These are phyloP conservation scores for Xyrichtys novacula DNA, from an alignment of 2,797 vertebrate species.

Conservation along the genomic window DNA sequence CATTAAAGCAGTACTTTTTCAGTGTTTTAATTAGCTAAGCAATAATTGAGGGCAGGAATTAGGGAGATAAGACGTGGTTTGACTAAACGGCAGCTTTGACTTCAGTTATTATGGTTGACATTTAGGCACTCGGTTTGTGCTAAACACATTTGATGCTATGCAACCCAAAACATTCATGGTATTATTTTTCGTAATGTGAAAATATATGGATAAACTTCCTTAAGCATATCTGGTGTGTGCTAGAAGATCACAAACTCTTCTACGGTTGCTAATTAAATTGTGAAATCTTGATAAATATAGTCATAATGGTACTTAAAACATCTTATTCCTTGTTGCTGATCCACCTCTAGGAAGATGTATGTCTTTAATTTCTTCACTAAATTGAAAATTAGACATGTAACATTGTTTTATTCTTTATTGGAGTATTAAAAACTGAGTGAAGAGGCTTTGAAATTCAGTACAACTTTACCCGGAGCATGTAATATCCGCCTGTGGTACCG, in stretches of 20 bases:
- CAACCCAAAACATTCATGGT: conserved; percentile 25
- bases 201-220: conserved; percentile 41
- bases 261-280: conserved; percentile 47
- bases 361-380: too few relatives aligned
- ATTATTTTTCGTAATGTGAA: conserved; percentile 52
- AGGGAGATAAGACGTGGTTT: conserved; percentile 71
- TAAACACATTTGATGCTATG: conserved; percentile 64
- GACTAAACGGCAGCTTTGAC: conserved; percentile 47
- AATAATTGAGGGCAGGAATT: conserved; percentile 74
- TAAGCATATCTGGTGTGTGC: conserved; percentile 36
- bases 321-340: conserved; percentile 5
- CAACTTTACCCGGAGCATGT: too few relatives aligned
- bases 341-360: neutral
- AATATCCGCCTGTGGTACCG: too few relatives aligned
- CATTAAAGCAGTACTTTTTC: conserved; percentile 57
- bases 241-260: conserved; percentile 42
- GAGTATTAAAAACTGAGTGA: too few relatives aligned
- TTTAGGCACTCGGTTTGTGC: conserved; percentile 53
- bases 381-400: too few relatives aligned
- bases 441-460: too few relatives aligned
- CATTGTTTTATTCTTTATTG: too few relatives aligned
- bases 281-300: conserved; percentile 38
- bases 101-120: conserved; percentile 47
- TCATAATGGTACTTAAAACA: conserved; percentile 25
- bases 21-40: conserved; percentile 75